Percentiles rank a stretch among this genome's conserved stretches.
Evolutionary conservation across 1,140 invertebrate species (phyloP).

Genomic region (Linepithema humile): DNA sequence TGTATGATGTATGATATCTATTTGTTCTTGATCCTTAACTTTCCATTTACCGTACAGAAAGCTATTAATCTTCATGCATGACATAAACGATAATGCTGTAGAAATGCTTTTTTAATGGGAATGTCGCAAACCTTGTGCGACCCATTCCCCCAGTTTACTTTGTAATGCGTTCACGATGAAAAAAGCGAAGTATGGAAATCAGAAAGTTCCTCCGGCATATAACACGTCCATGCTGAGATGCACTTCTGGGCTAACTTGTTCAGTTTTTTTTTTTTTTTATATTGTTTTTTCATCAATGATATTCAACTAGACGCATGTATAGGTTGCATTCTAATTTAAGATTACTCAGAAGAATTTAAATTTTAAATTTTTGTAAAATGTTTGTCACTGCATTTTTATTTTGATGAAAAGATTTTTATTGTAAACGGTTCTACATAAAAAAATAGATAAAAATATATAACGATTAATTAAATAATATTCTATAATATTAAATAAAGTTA

Average conservation of each 20-base stretch:
- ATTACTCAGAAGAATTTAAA: background rate
- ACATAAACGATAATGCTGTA: constrained; percentile 38
- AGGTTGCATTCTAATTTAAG: background rate
- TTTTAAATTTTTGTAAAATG: background rate
- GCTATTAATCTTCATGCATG: constrained; percentile 46
- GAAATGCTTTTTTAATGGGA: constrained; percentile 39
- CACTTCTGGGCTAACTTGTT: background rate
- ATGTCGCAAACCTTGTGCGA: constrained; percentile 14
- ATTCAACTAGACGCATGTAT: background rate
- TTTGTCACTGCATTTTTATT: background rate
- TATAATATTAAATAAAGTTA: no score
- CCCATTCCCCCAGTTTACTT: background rate
- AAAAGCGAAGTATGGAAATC: constrained; percentile 6
- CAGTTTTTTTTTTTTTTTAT: background rate
- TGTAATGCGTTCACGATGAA: constrained; percentile 9
- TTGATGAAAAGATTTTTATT: no score
- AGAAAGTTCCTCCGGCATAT: background rate
- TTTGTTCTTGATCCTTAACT: constrained; percentile 49
- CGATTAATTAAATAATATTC: no score
- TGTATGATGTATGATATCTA: constrained; percentile 19
- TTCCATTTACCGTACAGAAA: background rate
- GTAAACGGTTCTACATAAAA: no score
- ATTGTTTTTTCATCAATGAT: background rate
- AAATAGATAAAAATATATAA: no score
- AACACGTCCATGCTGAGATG: background rate